Evolutionary conservation across 2,888 invertebrate genomes (phyloP).

Genomic region (Papilio protenor): DNA sequence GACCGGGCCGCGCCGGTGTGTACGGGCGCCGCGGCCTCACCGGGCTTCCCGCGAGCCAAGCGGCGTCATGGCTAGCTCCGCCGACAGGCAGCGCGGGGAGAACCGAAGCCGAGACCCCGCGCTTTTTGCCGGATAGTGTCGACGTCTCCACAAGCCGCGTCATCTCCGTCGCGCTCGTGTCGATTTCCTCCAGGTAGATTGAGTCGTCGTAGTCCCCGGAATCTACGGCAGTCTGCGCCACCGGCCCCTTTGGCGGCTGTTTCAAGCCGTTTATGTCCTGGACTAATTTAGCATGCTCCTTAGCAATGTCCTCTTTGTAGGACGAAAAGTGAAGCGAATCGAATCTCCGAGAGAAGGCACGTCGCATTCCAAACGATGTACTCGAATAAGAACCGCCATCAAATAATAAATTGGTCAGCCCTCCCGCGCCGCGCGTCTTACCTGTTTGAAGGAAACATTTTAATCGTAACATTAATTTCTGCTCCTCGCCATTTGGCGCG

Average conservation of each 20-base stretch:
- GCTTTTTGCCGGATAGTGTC: not conserved
- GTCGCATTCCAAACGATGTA: constrained; percentile 31
- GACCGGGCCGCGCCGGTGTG: constrained; percentile 71
- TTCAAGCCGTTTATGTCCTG: constrained; percentile 77
- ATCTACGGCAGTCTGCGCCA: constrained; percentile 54
- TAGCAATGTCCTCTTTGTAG: constrained; percentile 66
- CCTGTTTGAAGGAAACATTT: constrained; percentile 51
- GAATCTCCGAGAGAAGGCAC: constrained; percentile 52
- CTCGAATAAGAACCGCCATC: constrained; percentile 53
- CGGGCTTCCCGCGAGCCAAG: constrained; percentile 58
- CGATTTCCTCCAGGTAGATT: constrained; percentile 73
- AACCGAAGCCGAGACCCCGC: not conserved
- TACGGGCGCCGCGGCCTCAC: constrained; percentile 62
- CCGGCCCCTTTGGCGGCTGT: constrained; percentile 64
- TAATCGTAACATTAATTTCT: constrained; percentile 54
- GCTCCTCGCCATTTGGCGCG: constrained; percentile 49
- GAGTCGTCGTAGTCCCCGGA: constrained; percentile 75
- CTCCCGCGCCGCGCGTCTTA: constrained; percentile 51
- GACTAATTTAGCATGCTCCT: constrained; percentile 78
- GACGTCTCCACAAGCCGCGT: constrained; percentile 50
- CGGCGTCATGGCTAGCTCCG: constrained; percentile 67
- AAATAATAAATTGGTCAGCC: constrained; percentile 43
- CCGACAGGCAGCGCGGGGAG: constrained; percentile 59
- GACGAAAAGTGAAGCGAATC: constrained; percentile 51
- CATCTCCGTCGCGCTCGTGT: constrained; percentile 64